Evolutionary conservation across 2,113 vertebrate species (phyloP).

Genomic region (Megaptera novaeangliae): DNA sequence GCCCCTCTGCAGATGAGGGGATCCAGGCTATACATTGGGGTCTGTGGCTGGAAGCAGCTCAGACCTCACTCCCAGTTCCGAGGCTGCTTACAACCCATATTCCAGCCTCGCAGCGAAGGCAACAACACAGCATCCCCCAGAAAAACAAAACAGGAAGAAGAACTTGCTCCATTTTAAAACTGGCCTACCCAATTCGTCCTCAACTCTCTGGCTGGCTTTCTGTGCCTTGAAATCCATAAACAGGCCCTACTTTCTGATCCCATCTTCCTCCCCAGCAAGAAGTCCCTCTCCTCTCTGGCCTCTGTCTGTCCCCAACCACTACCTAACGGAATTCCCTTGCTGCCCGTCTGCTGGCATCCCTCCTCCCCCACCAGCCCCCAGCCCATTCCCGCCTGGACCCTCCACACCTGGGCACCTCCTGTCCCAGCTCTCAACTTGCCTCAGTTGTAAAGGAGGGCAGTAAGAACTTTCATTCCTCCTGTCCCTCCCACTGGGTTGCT

Average conservation of each 20-base stretch:
- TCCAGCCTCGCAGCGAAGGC: neutral
- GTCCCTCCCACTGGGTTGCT: neutral
- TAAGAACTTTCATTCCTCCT: neutral
- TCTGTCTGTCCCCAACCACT: neutral
- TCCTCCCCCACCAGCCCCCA: neutral
- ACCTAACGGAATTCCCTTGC: neutral
- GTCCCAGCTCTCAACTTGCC: neutral
- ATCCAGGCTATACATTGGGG: neutral
- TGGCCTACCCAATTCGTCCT: neutral
- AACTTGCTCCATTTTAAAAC: neutral
- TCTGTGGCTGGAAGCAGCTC: neutral
- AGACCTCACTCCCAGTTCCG: neutral
- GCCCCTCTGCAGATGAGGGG: neutral
- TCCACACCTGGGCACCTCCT: neutral
- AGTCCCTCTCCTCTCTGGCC: neutral
- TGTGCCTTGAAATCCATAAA: neutral
- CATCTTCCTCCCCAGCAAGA: neutral
- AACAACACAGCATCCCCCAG: neutral
- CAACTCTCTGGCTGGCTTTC: neutral
- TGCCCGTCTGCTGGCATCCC: neutral
- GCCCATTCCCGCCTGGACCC: neutral
- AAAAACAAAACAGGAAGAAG: neutral
- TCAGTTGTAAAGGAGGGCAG: neutral
- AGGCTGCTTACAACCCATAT: neutral
- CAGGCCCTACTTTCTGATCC: neutral